Evolutionary conservation across 2,113 vertebrate genomes (phyloP).

Genomic region (Hypanus sabinus): DNA sequence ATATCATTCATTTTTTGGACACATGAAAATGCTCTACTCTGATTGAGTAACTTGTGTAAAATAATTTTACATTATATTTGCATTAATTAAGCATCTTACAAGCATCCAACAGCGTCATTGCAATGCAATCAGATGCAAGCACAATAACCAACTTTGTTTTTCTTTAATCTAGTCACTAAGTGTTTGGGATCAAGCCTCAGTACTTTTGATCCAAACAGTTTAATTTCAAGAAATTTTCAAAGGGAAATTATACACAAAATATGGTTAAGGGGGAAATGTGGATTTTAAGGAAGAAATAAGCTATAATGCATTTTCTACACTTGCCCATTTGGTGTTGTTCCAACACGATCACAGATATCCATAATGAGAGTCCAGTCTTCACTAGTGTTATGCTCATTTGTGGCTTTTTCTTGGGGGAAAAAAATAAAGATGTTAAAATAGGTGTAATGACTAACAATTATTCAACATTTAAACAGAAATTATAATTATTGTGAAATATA

Average conservation of each 20-base stretch:
- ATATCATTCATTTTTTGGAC: background rate
- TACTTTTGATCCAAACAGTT: background rate
- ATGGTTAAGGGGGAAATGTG: background rate
- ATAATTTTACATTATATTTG: too few relatives aligned
- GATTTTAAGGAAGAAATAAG: background rate
- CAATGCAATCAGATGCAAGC: background rate
- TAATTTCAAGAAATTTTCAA: background rate
- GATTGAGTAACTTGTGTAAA: too few relatives aligned
- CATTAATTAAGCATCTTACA: too few relatives aligned
- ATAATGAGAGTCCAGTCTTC: slow-evolving; percentile 94
- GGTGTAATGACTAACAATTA: background rate
- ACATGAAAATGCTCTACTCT: background rate
- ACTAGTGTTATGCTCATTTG: slow-evolving; percentile 84
- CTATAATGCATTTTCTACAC: slow-evolving; percentile 36
- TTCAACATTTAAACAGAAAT: too few relatives aligned
- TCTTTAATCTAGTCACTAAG: background rate
- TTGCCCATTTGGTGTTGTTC: slow-evolving; percentile 83
- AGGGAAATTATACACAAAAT: slow-evolving; percentile 35
- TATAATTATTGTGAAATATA: too few relatives aligned
- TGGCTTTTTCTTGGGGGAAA: slow-evolving; percentile 77
- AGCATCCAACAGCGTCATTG: background rate
- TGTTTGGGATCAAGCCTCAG: background rate
- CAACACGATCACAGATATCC: slow-evolving; percentile 93
- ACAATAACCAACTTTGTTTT: background rate
- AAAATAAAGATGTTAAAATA: slow-evolving; percentile 37